Base-by-base conservation (phyloP, 2,113 vertebrate species). In the Protomyctophum bolini region DNA sequence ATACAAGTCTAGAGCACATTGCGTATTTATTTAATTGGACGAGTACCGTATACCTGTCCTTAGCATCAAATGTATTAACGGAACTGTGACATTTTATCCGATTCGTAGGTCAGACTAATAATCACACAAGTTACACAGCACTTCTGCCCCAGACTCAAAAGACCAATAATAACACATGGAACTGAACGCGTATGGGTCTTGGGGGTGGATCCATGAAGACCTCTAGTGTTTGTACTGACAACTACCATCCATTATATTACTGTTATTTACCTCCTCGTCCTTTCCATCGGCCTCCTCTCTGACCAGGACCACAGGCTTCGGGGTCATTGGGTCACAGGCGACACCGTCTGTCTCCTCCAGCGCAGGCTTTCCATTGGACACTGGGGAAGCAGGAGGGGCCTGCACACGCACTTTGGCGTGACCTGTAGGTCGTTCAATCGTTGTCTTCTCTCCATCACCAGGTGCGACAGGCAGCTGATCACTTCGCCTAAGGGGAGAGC, bases 281-380 rank as follows among this genome's bases (percentile, higher is more conserved):
- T 85, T 91, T 15, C 79, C 82, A 47, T 84, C 75, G 4, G 77
- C 83, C 62, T 81, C 85, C 49, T 87, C 81, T 70, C 73, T 66
- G 50, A 77, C 60, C 58, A 7, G 46, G 10, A 57, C 46, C 41
- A 50, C 50, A 4, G 75, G 46, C 5, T 63, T 59, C 28, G 41
- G 28, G 4, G 66, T 52, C 41, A 73, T 72, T 0, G 69, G 7
- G 8, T 82, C 80, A 28, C 68, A 47, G 7, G 75, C 86, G 63
- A 8, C 46, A 28, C 0, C 57, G 45, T 62, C 51, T 56, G 28
- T 12, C 33, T 48, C 12, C 21, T 28, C 55, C 33, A n/a, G n/a
- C 15, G 63, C 6, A 52, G 51, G 33, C 54, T 51, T 61, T 33
- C 56, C 11, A 8, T 54, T n/a, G 6, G 47, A 7, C 57, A 59